Evolutionary conservation across 2,113 vertebrate genomes (phyloP).

Genomic region (Prunella himalayana): DNA sequence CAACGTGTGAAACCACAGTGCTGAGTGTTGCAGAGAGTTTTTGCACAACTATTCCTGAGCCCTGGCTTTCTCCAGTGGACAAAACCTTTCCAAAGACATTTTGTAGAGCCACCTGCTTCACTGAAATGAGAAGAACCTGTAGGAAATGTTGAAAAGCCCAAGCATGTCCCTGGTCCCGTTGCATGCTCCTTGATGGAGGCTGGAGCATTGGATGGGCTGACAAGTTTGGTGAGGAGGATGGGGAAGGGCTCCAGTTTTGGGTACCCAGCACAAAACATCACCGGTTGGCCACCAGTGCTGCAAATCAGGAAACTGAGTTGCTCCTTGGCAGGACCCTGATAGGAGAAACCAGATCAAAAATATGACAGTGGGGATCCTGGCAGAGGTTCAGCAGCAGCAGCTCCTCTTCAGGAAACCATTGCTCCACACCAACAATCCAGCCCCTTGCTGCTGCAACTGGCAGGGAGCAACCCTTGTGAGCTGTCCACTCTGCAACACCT

Average conservation of each 20-base stretch:
- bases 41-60: conserved; percentile 63
- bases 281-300: not conserved
- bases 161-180: not conserved
- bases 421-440: not conserved
- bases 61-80: not conserved
- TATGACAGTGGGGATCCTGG: not conserved
- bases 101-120: conserved; percentile 17
- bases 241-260: not conserved
- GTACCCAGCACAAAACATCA: not conserved
- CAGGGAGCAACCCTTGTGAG: rapidly evolving
- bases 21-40: conserved; percentile 24
- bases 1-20: conserved; percentile 63
- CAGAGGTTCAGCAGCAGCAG: not conserved
- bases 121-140: conserved; percentile 36
- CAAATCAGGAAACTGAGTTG: not conserved
- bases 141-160: conserved; percentile 20
- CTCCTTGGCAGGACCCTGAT: not conserved
- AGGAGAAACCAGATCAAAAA: not conserved
- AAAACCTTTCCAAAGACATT: conserved; percentile 35
- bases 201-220: not conserved
- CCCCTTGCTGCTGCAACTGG: rapidly evolving
- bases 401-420: not conserved
- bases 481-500: not conserved
- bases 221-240: not conserved
- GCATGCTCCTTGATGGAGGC: not conserved